Base-by-base conservation (phyloP, 2,113 vertebrate species). In the Proterorhinus semilunaris region DNA sequence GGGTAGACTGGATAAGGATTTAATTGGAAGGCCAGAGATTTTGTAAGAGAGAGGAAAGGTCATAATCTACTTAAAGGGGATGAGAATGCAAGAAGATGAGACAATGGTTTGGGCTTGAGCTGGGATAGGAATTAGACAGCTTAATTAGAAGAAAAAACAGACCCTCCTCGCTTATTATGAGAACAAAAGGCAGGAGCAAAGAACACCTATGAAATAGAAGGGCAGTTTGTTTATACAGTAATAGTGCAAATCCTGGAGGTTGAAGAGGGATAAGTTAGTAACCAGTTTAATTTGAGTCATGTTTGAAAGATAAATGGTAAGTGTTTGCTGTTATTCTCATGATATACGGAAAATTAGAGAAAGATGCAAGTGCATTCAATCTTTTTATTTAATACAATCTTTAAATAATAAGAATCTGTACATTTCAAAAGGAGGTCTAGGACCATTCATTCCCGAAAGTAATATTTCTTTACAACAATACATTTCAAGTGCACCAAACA, bases 391-490 rank as follows among this genome's bases (percentile, higher is more conserved):
- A 86, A 89, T 86, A 72, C 71, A 81, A 77, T 84, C 45, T 86
- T 91, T 88, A 89, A 91, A 91, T 88, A 90, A 89, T 86, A 91
- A 79, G 74, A 90, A 90, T 87, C 80, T 89, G 77, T 90, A 86
- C 82, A 90, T 86, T 75, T 84, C 82, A 69, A 80, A 81, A 84
- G 80, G 80, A 81, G 77, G 79, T 88, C 75, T 83, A 77, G 51
- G 81, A 91, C 81, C 82, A 49, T 84, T 85, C 75, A 75, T 86
- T 87, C 69, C 45, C 72, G 77, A 85, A 87, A 80, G 66, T 80
- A 79, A 83, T 88, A 73, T 68, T 83, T 89, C 69, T 52, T 79
- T 80, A 83, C 79, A 90, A 70, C 75, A 88, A 75, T 82, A 90
- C 78, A 72, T 86, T 84, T 75, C 75, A 84, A 87, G 82, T 75